Percentiles rank a stretch among this genome's conserved stretches.
These are phyloP conservation scores for Patella caerulea DNA, from an alignment of 2,888 invertebrate species.

Conservation along the genomic window DNA sequence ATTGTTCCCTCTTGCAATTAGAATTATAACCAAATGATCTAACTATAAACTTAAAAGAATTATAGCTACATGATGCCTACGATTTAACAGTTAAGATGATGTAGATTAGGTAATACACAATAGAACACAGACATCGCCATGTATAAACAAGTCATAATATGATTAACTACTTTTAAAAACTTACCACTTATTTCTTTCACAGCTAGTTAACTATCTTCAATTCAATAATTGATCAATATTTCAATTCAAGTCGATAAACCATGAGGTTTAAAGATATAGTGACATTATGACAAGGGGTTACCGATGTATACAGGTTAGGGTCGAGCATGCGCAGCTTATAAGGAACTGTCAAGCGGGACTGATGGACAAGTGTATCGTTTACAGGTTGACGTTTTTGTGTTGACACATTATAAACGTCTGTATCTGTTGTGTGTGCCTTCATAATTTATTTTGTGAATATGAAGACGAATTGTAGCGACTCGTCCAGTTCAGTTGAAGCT, in stretches of 20 bases:
- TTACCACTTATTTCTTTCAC: no score
- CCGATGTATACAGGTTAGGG: not conserved
- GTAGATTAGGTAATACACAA: no score
- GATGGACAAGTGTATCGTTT: slow-evolving; percentile 1
- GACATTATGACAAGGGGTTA: slow-evolving; percentile 5
- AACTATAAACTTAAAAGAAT: no score
- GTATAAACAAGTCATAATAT: no score
- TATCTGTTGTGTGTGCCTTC: not conserved
- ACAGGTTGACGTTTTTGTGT: not conserved
- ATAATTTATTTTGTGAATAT: slow-evolving; percentile 4
- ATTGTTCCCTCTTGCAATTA: no score
- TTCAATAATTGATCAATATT: no score
- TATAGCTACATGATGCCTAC: no score
- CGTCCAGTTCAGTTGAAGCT: slow-evolving; percentile 6
- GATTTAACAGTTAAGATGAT: no score
- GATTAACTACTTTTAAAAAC: no score
- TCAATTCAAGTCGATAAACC: not conserved
- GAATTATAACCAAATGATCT: no score
- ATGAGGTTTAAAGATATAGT: not conserved
- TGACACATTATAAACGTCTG: not conserved
- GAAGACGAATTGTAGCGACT: slow-evolving; percentile 7
- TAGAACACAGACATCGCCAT: no score
- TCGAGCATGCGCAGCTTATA: not conserved
- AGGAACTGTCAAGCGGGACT: not conserved
- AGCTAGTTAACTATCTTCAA: no score